Base-by-base conservation (phyloP, 1,140 invertebrate genomes). In the Scaptomyza hsui region DNA sequence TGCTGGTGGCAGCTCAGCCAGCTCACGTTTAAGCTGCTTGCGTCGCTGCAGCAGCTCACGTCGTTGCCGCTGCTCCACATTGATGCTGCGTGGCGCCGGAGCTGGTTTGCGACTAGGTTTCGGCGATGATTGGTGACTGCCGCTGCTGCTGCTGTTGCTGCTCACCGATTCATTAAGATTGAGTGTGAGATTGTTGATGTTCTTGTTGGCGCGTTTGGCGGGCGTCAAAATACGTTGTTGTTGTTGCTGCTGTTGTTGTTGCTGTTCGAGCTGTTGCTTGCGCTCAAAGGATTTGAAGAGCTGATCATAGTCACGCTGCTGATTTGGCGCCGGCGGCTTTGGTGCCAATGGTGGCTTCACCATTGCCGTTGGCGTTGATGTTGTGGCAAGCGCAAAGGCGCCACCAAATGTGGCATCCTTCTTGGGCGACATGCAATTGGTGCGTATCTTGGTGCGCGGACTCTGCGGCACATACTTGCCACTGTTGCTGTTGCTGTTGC, bases 1-100 rank as follows among this genome's bases (percentile, higher is more conserved):
- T 18, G 0, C 48, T 0, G 61, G 19, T 0, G 77, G 70, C 64
- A 80, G 52, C 12, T 83, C 73, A 0, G 67, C 82, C 44, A 89
- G 47, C 9, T 89, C 73, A 1, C 47, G 53, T n/a, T 77, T 83
- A 6, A 89, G 37, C 39, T 89, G 85, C 44, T 75, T 76, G 12
- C 74, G 81, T 5, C 79, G 70, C 56, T 93, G 93, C 60, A 93
- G 93, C 53, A 93, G 91, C 72, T 93, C 73, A 90, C 93, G 92
- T 6, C 92, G 92, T 55, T 93, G 91, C 39, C 79, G 63, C 41
- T 82, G 75, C 64, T 88, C 78, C 32, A 78, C 59, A 59, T 89
- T 80, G 10, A 95, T 95, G n/a, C 95, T 94, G 4, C 89, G 63
- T 0, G 86, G 86, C 21, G 89, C 89, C 12, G 89, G 89, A 13